Conservation (phyloP, 2,113 vertebrate genomes). For the Naja naja region DNA sequence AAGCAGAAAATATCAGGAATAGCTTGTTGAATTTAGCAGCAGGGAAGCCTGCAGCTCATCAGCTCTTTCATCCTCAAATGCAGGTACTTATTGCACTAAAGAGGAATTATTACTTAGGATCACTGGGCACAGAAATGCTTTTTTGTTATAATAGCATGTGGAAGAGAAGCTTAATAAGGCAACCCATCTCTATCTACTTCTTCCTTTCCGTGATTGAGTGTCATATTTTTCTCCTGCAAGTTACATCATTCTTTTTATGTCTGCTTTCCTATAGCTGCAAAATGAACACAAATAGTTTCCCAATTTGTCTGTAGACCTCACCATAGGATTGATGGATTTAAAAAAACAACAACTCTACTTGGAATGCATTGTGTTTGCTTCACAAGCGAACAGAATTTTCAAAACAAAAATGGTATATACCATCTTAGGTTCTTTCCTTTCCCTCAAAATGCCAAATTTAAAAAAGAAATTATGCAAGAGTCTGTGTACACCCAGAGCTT, state of each 20-base stretch:
- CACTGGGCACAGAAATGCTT: conserved; percentile 57
- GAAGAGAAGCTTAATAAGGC: conserved; percentile 56
- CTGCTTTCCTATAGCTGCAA: background rate
- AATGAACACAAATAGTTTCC: conserved; percentile 22
- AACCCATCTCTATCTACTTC: conserved; percentile 34
- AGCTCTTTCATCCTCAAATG: conserved; percentile 72
- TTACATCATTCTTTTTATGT: background rate
- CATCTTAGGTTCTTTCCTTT: background rate
- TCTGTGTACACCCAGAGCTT: background rate
- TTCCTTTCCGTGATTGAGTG: conserved; percentile 54
- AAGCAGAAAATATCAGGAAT: conserved; percentile 71
- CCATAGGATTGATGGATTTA: background rate
- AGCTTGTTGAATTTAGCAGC: conserved; percentile 75
- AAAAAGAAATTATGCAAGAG: background rate
- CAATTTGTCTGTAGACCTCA: background rate
- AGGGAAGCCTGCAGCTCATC: conserved; percentile 76
- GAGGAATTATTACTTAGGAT: conserved; percentile 72
- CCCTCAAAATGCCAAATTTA: background rate
- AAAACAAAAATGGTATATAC: background rate
- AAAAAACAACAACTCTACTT: background rate
- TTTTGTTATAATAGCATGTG: conserved; percentile 39
- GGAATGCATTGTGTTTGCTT: conserved; percentile 17
- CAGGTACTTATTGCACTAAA: conserved; percentile 73
- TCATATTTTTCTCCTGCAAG: conserved; percentile 23
- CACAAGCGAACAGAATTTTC: background rate